Percentiles rank a stretch among this genome's conserved stretches.
phyloP scores from a whole-genome alignment of 2,797 vertebrate genomes.

The Antrozous pallidus region DNA sequence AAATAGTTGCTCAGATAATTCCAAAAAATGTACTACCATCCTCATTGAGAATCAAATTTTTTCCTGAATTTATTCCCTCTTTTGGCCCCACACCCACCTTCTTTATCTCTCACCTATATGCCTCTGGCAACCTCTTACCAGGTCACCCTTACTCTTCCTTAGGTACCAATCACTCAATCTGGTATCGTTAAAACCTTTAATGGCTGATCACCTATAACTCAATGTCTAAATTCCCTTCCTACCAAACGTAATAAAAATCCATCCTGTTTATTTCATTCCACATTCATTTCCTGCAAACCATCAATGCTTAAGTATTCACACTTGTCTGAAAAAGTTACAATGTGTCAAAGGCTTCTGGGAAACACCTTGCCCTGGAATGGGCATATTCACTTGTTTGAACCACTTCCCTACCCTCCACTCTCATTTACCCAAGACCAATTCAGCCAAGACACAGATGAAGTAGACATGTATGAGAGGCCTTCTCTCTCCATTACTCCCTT shows the following conservation, averaged over 20 bases:
- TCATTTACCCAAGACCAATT: neutral
- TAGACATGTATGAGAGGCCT: neutral
- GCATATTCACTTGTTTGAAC: neutral
- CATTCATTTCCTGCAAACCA: neutral
- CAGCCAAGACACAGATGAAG: neutral
- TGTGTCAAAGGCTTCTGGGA: neutral
- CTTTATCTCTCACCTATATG: neutral
- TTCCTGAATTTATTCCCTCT: neutral
- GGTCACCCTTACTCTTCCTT: neutral
- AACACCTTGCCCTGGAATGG: neutral
- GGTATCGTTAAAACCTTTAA: neutral
- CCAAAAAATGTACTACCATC: neutral
- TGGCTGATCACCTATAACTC: neutral
- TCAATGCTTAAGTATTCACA: neutral
- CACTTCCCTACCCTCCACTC: neutral
- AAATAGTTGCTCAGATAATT: conserved; percentile 1
- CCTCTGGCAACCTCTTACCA: neutral
- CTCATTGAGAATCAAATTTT: neutral
- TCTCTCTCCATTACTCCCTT: neutral
- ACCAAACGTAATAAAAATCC: neutral
- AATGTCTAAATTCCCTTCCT: neutral
- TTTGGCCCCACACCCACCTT: neutral
- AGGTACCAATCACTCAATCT: neutral
- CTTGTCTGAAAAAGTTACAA: neutral
- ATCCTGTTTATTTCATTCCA: neutral